Conservation (phyloP, 2,113 vertebrate genomes). For the Pseudopodoces humilis region DNA sequence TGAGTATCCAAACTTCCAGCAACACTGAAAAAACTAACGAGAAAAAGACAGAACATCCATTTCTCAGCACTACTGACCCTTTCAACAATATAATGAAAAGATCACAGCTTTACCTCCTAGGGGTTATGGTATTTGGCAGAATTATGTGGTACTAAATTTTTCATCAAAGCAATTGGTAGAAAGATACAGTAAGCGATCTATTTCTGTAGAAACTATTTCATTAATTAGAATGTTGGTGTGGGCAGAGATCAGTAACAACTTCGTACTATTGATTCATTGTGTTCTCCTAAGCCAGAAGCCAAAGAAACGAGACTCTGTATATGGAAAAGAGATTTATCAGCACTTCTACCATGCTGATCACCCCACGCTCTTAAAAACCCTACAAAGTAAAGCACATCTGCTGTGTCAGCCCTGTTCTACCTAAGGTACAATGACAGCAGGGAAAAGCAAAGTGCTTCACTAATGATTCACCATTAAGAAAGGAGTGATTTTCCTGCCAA, state of each 20-base stretch:
- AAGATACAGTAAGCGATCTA: neutral
- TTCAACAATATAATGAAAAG: neutral
- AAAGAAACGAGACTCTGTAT: neutral
- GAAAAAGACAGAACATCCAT: neutral
- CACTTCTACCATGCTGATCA: neutral
- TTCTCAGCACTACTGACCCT: neutral
- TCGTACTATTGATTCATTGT: neutral
- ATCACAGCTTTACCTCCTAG: neutral
- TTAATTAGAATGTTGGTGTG: neutral
- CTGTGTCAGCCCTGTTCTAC: neutral
- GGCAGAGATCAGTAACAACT: neutral
- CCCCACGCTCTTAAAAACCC: neutral
- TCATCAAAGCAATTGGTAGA: neutral
- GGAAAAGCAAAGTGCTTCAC: neutral
- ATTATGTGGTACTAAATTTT: neutral
- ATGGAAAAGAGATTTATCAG: neutral
- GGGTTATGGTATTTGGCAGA: neutral
- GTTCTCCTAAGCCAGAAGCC: neutral
- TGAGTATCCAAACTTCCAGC: neutral
- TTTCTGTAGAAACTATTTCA: neutral
- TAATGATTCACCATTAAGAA: slow-evolving; percentile 5
- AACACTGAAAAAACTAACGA: neutral
- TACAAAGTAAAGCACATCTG: neutral
- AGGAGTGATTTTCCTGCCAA: neutral
- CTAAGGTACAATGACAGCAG: neutral